A percentile compares a stretch with the other conserved stretches of the same genome.
These are phyloP conservation scores for Corythaeola cristata DNA, from an alignment of 2,113 vertebrate genomes.

Conservation along the genomic window DNA sequence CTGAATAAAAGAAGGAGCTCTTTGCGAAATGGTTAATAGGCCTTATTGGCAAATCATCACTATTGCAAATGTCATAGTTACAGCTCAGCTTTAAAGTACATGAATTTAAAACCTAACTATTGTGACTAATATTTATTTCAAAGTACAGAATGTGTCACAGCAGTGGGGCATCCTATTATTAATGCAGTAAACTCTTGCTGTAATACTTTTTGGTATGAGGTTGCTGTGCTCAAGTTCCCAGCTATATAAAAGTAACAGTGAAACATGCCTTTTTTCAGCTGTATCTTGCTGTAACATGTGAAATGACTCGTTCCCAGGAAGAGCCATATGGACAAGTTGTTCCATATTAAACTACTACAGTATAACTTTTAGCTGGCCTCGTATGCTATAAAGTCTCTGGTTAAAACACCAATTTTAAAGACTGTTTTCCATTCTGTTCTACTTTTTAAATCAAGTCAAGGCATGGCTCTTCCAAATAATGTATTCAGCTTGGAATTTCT, in stretches of 20 bases:
- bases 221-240: conserved; percentile 43
- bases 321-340: conserved; percentile 58
- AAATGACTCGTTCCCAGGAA: conserved; percentile 42
- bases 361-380: background rate
- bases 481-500: background rate
- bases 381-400: background rate
- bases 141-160: conserved; percentile 67
- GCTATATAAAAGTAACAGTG: conserved; percentile 66
- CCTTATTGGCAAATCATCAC: conserved; percentile 67
- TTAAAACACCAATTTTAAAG: conserved; percentile 35
- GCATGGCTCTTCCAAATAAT: conserved; percentile 4
- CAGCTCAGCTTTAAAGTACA: conserved; percentile 59
- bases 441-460: conserved; percentile 41
- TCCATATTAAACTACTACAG: conserved; percentile 49
- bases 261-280: conserved; percentile 63
- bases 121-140: conserved; percentile 76
- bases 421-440: conserved; percentile 39
- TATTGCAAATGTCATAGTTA: conserved; percentile 43
- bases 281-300: conserved; percentile 60
- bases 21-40: conserved; percentile 47
- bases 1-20: background rate
- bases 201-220: conserved; percentile 61
- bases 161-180: conserved; percentile 73
- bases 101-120: conserved; percentile 69
- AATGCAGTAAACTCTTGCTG: conserved; percentile 72